Evolutionary conservation across 2,797 vertebrate genomes (phyloP).

Genomic region (Rhabdophis nuchalis): DNA sequence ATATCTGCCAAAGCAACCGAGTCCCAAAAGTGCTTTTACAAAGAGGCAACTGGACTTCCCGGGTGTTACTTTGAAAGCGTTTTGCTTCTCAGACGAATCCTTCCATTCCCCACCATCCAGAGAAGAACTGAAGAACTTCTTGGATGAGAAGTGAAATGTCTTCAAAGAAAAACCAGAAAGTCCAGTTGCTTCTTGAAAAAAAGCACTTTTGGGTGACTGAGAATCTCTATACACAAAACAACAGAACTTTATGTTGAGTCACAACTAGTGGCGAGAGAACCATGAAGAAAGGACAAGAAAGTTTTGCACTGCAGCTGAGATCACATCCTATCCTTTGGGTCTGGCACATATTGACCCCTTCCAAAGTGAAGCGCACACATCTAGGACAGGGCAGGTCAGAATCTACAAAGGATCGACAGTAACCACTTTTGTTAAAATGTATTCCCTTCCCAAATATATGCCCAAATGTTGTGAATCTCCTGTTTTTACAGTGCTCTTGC

Average conservation of each 20-base stretch:
- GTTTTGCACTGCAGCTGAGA: conserved; percentile 21
- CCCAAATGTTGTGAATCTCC: conserved; percentile 48
- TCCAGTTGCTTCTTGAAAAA: background rate
- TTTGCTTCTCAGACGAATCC: background rate
- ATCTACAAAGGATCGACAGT: conserved; percentile 29
- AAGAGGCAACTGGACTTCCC: background rate
- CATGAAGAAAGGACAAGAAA: conserved; percentile 29
- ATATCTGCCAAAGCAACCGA: conserved; percentile 5
- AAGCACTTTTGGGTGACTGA: background rate
- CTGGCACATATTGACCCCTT: conserved; percentile 39
- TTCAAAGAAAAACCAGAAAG: background rate
- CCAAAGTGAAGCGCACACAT: conserved; percentile 40
- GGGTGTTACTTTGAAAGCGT: background rate
- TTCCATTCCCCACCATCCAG: background rate
- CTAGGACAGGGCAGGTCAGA: background rate
- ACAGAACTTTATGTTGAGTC: conserved; percentile 1
- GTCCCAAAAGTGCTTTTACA: background rate
- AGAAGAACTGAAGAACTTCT: background rate
- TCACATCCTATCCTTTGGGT: background rate
- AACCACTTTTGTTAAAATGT: background rate
- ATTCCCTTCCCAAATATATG: conserved; percentile 10
- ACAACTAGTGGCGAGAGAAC: background rate
- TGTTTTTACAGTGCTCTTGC: conserved; percentile 35
- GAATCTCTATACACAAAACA: background rate
- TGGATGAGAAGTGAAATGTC: background rate